Evolutionary conservation across 2,113 vertebrate species (phyloP).

Genomic region (Cebus imitator): DNA sequence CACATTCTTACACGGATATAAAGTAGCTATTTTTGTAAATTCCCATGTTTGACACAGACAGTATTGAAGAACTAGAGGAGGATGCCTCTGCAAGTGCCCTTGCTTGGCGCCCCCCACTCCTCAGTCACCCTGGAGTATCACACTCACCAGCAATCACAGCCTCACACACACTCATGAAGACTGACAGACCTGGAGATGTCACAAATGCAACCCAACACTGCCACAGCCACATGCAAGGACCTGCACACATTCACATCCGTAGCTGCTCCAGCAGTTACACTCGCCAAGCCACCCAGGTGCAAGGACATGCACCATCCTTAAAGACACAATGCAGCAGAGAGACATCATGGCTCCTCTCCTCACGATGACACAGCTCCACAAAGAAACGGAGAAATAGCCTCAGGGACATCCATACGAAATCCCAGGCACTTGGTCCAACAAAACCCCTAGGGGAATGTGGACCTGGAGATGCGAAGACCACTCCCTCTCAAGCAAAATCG

Average conservation of each 20-base stretch:
- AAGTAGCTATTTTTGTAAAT: neutral
- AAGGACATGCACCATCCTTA: neutral
- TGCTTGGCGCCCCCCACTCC: neutral
- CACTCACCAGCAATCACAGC: neutral
- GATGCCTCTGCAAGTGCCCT: neutral
- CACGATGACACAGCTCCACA: conserved; percentile 56
- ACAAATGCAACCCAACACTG: neutral
- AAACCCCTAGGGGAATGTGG: neutral
- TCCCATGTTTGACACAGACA: neutral
- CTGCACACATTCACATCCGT: neutral
- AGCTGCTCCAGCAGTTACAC: neutral
- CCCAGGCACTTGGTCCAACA: neutral
- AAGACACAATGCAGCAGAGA: conserved; percentile 37
- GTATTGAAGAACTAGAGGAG: neutral
- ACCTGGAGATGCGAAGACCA: neutral
- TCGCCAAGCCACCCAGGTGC: neutral
- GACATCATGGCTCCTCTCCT: conserved; percentile 63
- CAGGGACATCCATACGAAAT: neutral
- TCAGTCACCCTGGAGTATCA: neutral
- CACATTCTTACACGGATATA: neutral
- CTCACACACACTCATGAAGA: neutral
- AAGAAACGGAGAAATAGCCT: neutral
- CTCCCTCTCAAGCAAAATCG: neutral
- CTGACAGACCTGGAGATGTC: neutral
- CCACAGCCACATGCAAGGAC: neutral